These are phyloP conservation scores for Epinotia demarniana DNA, from an alignment of 2,888 invertebrate species.

Conservation along the genomic window DNA sequence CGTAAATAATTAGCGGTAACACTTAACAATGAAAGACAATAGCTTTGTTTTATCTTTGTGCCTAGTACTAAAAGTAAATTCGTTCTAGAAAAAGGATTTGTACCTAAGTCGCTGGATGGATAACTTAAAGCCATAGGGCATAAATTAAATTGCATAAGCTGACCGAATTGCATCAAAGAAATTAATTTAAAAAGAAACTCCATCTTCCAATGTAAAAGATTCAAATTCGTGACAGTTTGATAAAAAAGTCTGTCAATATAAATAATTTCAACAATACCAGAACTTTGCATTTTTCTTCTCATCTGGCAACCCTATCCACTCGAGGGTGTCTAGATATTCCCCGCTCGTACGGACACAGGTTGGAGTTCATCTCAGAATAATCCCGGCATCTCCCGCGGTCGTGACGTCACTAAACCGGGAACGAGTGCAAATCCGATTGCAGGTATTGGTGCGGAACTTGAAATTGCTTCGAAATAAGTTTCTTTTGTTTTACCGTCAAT, in stretches of 20 bases:
- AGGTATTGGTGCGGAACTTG: not conserved
- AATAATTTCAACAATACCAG: not conserved
- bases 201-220: too few relatives aligned
- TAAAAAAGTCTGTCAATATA: too few relatives aligned
- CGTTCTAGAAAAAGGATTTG: too few relatives aligned
- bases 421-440: conserved; percentile 5
- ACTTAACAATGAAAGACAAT: too few relatives aligned
- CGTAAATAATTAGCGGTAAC: too few relatives aligned
- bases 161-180: too few relatives aligned
- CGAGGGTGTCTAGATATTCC: not conserved
- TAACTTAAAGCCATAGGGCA: not conserved
- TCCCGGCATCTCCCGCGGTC: not conserved
- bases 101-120: too few relatives aligned
- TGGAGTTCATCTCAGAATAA: not conserved
- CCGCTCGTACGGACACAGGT: not conserved
- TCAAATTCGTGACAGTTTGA: too few relatives aligned
- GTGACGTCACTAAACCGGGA: conserved; percentile 6
- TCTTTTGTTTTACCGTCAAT: not conserved
- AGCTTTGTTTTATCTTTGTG: too few relatives aligned
- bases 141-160: too few relatives aligned
- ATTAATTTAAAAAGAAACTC: too few relatives aligned
- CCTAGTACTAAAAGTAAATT: too few relatives aligned
- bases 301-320: not conserved
- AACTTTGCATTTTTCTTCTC: not conserved
- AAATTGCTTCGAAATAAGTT: not conserved